Evolutionary conservation across 1,140 invertebrate species (phyloP), one percentile per base, ranked within the genome.

Genomic region (Drosophila orosa): DNA sequence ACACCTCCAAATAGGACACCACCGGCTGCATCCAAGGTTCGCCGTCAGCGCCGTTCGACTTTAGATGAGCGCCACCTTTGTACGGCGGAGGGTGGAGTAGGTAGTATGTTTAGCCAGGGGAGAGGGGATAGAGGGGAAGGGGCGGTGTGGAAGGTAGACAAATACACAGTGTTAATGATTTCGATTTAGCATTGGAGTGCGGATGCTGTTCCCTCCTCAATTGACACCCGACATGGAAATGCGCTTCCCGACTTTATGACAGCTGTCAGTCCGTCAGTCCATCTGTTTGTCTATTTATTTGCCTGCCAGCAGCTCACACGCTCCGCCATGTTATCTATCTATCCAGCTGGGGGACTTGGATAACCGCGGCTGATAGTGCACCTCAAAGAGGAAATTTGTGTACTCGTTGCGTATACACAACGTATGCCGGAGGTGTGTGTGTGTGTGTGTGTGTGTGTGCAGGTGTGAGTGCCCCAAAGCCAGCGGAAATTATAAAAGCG

Each of bases 1-100:
- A 78, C 74, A 91, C 76, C 78, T 92, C 91, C 90, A 92, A 86
- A 71, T 91, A 92, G 63, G 91, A 80, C 74, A 90, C 80, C 69
- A 92, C 74, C 61, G 90, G 90, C 69, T 90, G 90, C 78, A 92
- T 91, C 90, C 91, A 82, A 58, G 90, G 87, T 67, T 83, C 79
- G 45, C 79, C 66, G 27, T 69, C 81, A 59, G 39, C 63, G 63
- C 58, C 55, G 42, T 73, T 63, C 80, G 76, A 84, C 69, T 87
- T 87, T 78, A 87, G 82, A 52, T 69, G 79, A 77, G 60, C 71
- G 58, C 66, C 60, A 59, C 55, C 71, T 52, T 54, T 22, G 74
- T 69, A 45, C 35, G 44, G 48, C 27, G 24, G 47, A 31, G 37
- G 24, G n/a, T n/a, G n/a, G 22, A 19, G 27, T 9, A 19, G 35